Base-by-base conservation (phyloP, 2,888 invertebrate genomes). In the Cephus runcator region DNA sequence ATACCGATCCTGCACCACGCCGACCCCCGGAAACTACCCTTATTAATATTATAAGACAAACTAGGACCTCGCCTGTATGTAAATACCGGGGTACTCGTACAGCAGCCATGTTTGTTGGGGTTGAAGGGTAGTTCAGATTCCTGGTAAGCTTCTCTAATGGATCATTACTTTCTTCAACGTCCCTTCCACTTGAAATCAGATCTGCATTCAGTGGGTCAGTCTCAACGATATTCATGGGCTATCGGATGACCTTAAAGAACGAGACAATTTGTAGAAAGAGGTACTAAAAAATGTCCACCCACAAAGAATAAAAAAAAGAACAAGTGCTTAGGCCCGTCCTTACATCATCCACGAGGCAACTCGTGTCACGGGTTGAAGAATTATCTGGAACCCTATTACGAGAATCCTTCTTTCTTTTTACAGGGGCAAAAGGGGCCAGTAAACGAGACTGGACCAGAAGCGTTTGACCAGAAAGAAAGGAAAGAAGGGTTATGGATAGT, bases 1-100 rank as follows among this genome's bases (percentile, higher is more conserved):
- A 84, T 80, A 77, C 82, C 83, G 85, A 85, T 86, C 85, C 83
- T 85, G 85, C 86, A 85, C 85, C 87, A 87, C 85, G 86, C 87
- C 85, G 83, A 84, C 6, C 71, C 80, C 85, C 87, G 88, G 89
- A 89, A 90, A 88, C 89, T 89, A 89, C 89, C 90, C 89, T 90
- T 91, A 91, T 91, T 90, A 90, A 91, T 91, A 91, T 88, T 90
- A 90, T 88, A 89, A 90, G 90, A 88, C 88, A 89, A 89, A 89
- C 88, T 86, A 84, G 79, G 77, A 83, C 80, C 79, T 82, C 79
- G 82, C 82, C 81, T 84, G 86, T 84, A 85, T 87, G 88, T 88
- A 88, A 89, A 90, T 89, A 89, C 85, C 86, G 83, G 84, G 84
- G 87, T 88, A 88, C 88, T 88, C 88, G 86, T 83, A 81, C 82